Evolutionary conservation across 1,140 invertebrate genomes (phyloP).

Genomic region (Glomeris maerens): DNA sequence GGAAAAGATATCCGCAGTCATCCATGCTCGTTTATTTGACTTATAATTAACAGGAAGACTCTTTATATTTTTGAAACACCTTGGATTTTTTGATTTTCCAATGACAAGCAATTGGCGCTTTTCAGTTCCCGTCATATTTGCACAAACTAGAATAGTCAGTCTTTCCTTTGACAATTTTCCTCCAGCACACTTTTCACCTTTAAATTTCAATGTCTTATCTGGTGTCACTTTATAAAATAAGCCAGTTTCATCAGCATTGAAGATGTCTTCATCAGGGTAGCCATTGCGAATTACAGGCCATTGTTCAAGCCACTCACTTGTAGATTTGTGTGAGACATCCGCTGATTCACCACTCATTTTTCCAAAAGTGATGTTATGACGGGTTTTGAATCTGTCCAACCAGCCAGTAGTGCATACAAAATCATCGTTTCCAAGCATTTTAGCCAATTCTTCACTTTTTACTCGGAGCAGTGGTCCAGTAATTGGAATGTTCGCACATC

Average conservation of each 20-base stretch:
- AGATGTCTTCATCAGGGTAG: conserved; percentile 18
- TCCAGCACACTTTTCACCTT: conserved; percentile 26
- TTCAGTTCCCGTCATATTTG: conserved; percentile 27
- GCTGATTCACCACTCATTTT: conserved; percentile 13
- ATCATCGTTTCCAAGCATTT: conserved; percentile 16
- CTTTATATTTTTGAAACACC: conserved; percentile 33
- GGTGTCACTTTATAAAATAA: conserved; percentile 17
- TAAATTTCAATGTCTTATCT: conserved; percentile 29
- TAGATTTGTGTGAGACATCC: conserved; percentile 12
- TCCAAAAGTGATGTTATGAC: conserved; percentile 19
- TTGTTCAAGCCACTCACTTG: conserved; percentile 14
- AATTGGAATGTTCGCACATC: conserved; percentile 9
- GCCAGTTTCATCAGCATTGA: conserved; percentile 18
- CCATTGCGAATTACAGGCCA: conserved; percentile 15
- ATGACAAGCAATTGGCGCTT: conserved; percentile 32
- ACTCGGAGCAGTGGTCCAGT: conserved; percentile 16
- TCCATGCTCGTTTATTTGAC: conserved; percentile 35
- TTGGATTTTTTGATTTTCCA: conserved; percentile 32
- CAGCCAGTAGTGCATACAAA: conserved; percentile 21
- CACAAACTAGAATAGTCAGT: conserved; percentile 25
- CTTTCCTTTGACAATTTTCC: conserved; percentile 25
- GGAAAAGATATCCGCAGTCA: conserved; percentile 28
- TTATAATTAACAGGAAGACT: conserved; percentile 27
- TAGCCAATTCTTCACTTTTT: conserved; percentile 19
- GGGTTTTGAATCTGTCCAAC: conserved; percentile 20